Base-by-base conservation (phyloP, 2,888 invertebrate genomes). In the Patella ulyssiponensis region DNA sequence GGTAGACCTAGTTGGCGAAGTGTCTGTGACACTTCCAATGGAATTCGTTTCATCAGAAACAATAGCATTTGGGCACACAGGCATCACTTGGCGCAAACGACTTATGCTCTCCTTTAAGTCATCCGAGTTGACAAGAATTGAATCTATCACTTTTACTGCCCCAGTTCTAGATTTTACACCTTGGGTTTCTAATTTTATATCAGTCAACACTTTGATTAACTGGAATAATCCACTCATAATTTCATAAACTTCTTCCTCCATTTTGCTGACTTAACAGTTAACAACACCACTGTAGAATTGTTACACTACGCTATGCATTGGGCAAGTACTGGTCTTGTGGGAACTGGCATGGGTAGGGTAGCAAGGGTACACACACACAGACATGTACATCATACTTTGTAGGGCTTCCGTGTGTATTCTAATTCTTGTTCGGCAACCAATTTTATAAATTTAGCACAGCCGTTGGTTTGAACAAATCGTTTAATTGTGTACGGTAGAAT, bases 221-320 rank as follows among this genome's bases (percentile, higher is more conserved):
- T 58, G 17, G 20, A n/a, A 58, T 58, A 58, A 58, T 58, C 20
- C 11, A 58, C 58, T 58, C 20, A n/a, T 58, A 58, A 58, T 15
- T 58, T 58, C 58, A 58, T n/a, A 58, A 17, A 58, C n/a, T 58
- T 58, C 58, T 58, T 58, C 58, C 20, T 58, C 58, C 58, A 58
- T 58, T 33, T 33, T 33, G 33, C 33, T 4, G 4, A 33, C 0
- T 3, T 33, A 33, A 33, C 33, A 33, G 33, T 33, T 33, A 33
- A 27, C 27, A 27, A 27, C 3, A 33, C 33, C 33, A 33, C 33
- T 33, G 33, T 33, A 33, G 27, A 27, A 27, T 27, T 27, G 27
- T 27, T 27, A 27, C 27, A 27, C 27, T 27, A 27, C 27, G 27
- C 27, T 27, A 27, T 27, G 27, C 27, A 27, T 3, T 27, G 27